Conservation (phyloP, 2,113 vertebrate species). For the Myrmophylax atrothorax region DNA sequence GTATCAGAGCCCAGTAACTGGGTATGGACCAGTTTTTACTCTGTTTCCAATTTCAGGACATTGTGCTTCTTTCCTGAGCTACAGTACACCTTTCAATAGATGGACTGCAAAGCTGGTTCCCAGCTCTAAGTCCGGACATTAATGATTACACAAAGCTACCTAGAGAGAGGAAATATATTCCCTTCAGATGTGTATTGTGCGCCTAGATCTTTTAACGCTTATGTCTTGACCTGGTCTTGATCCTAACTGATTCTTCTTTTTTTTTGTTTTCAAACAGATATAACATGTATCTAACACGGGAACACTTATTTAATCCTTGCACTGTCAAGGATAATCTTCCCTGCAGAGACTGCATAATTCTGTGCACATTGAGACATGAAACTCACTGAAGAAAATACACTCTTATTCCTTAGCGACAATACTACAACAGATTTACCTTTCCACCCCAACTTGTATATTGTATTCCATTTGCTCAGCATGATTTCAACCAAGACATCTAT, state of each 20-base stretch:
- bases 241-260: background rate
- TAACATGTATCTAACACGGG: background rate
- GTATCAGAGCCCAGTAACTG: background rate
- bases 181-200: background rate
- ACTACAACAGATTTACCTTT: background rate
- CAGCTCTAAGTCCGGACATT: background rate
- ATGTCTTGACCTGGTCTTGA: background rate
- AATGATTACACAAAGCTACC: background rate
- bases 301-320: background rate
- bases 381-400: background rate
- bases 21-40: background rate
- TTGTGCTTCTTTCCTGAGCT: background rate
- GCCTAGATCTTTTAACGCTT: background rate
- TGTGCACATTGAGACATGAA: accelerated
- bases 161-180: background rate
- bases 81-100: background rate
- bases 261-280: background rate
- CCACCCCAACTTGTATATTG: background rate
- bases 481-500: background rate
- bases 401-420: background rate
- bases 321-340: background rate
- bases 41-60: background rate
- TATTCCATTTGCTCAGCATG: background rate
- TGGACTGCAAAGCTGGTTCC: background rate
- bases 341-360: background rate